These are phyloP conservation scores for Thryonomys swinderianus DNA, from an alignment of 2,113 vertebrate genomes.

Conservation along the genomic window DNA sequence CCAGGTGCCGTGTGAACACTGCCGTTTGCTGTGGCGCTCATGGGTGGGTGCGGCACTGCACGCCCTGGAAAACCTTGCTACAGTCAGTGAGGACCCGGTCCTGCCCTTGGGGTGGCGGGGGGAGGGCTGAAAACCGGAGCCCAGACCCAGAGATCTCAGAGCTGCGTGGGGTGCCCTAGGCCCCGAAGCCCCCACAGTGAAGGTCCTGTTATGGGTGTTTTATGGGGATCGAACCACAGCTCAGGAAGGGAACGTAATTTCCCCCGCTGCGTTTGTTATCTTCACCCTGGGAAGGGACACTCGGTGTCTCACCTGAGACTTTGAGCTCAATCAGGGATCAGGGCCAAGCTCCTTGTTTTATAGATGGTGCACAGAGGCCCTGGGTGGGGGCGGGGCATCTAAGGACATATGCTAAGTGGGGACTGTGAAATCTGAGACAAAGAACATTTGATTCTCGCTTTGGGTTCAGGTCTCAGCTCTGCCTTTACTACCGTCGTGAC, in stretches of 20 bases:
- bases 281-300: not conserved
- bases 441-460: not conserved
- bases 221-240: not conserved
- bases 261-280: not conserved
- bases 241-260: conserved; percentile 23
- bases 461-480: not conserved
- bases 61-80: not conserved
- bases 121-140: not conserved
- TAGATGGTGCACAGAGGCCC: not conserved
- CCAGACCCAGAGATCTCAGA: not conserved
- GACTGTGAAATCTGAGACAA: not conserved
- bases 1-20: not conserved
- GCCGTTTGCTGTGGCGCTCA: not conserved
- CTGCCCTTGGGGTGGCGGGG: too few species aligned
- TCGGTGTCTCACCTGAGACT: not conserved
- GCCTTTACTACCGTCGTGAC: not conserved
- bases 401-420: not conserved
- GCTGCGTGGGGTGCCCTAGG: not conserved
- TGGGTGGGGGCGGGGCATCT: not conserved
- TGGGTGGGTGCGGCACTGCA: not conserved
- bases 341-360: not conserved
- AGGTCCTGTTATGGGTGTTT: not conserved
- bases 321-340: not conserved
- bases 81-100: not conserved
- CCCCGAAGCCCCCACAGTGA: not conserved